Base-by-base conservation (phyloP, 2,888 invertebrate genomes). In the Lypha dubia region DNA sequence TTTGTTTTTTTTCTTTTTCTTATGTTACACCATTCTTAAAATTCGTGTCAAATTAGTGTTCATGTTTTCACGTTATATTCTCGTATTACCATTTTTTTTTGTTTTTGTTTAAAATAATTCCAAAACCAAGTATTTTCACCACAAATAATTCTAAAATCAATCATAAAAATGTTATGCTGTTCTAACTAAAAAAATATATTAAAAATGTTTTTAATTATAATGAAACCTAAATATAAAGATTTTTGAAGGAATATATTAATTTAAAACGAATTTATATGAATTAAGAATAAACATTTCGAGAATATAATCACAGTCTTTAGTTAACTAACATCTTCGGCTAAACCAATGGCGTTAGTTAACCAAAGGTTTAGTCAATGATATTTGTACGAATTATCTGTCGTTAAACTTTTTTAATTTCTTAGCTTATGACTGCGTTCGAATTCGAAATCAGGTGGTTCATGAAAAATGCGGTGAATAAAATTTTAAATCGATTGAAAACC, bases 91-190 rank as follows among this genome's bases (percentile, higher is more conserved):
- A 79, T 35, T 62, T 41, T 51, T 15, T 44, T 38, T 53, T n/a
- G 17, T 60, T 22, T 68, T 49, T 51, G 15, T 44, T 38, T 51
- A 13, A 58, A 67, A 17, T 8, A 62, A 17, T 22, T 44, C n/a
- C 41, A 63, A 56, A 38, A 22, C 7, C 65, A 67, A 65, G 62
- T 71, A 63, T 70, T 67, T 71, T 73, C 56, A 32, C 38, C 71
- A 73, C 38, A 73, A 65, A 46, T 28, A 58, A 60, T 20, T 60
- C 24, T 8, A 28, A 63, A 67, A 68, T 7, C n/a, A 74, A 46
- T 11, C 22, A 46, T 56, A 2, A 79, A 83, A 84, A 84, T 84
- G 84, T 84, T 84, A 84, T 84, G 84, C 81, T 84, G 84, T 84
- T 84, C 84, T 84, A 84, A 79, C 70, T 81, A 63, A 74, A 71